A percentile compares a stretch with the other conserved stretches of the same genome.
phyloP scores from a whole-genome alignment of 2,797 vertebrate genomes.

The Chelon auratus region DNA sequence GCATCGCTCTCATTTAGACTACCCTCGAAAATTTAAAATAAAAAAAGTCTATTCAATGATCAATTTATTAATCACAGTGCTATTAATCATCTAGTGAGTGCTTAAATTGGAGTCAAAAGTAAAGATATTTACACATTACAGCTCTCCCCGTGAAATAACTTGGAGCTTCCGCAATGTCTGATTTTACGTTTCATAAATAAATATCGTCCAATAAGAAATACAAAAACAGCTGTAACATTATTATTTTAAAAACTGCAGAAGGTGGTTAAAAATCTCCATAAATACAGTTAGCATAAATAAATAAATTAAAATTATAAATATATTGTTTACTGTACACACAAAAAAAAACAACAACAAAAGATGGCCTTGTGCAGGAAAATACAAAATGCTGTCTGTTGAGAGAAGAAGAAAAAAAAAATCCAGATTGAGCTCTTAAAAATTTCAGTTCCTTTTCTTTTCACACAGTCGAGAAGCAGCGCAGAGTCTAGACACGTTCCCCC shows the following conservation, averaged over 20 bases:
- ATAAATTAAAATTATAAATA: slow-evolving; percentile 89
- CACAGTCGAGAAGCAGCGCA: slow-evolving; percentile 74
- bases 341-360: slow-evolving; percentile 30
- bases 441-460: slow-evolving; percentile 56
- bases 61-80: slow-evolving; percentile 72
- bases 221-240: slow-evolving; percentile 77
- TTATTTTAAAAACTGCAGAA: slow-evolving; percentile 72
- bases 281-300: slow-evolving; percentile 88
- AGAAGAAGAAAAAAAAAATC: slow-evolving; percentile 58
- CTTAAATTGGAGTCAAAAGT: slow-evolving; percentile 46
- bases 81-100: slow-evolving; percentile 64
- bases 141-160: slow-evolving; percentile 45
- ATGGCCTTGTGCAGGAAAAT: slow-evolving; percentile 76
- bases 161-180: slow-evolving; percentile 44
- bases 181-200: slow-evolving; percentile 73
- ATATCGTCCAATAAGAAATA: slow-evolving; percentile 77
- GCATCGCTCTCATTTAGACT: slow-evolving; percentile 18
- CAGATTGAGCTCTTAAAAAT: slow-evolving; percentile 67
- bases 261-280: slow-evolving; percentile 84
- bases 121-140: slow-evolving; percentile 23
- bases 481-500: slow-evolving; percentile 57
- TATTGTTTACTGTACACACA: slow-evolving; percentile 80
- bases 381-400: slow-evolving; percentile 75
- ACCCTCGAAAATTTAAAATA: slow-evolving; percentile 2
- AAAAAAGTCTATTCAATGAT: slow-evolving; percentile 46